Evolutionary conservation across 2,888 invertebrate species (phyloP).

Genomic region (Cerceris rybyensis): DNA sequence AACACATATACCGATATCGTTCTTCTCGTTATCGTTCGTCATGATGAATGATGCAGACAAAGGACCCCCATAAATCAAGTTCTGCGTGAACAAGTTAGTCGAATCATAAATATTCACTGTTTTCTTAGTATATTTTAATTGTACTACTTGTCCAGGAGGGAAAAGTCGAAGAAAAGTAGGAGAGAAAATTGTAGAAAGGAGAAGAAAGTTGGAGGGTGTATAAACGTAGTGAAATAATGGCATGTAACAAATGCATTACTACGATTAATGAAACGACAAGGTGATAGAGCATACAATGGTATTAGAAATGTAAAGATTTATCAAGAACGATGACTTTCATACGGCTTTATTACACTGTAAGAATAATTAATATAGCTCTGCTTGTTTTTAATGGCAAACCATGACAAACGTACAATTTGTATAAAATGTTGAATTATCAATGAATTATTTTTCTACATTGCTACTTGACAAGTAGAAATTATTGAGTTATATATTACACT

Average conservation of each 20-base stretch:
- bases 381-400: not conserved
- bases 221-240: not conserved
- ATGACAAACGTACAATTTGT: not conserved
- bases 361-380: not conserved
- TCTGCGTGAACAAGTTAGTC: conserved; percentile 44
- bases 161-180: not conserved
- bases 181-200: not conserved
- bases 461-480: not conserved
- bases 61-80: conserved; percentile 49
- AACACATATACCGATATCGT: conserved; percentile 1
- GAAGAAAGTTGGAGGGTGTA: not conserved
- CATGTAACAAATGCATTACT: conserved; percentile 23
- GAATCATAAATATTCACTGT: conserved; percentile 55
- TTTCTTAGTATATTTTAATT: conserved; percentile 46
- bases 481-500: not conserved
- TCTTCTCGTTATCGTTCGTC: conserved; percentile 43
- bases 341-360: not conserved
- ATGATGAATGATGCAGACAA: conserved; percentile 51
- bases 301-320: conserved; percentile 15
- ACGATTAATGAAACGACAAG: conserved; percentile 11
- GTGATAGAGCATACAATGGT: conserved; percentile 12
- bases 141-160: not conserved
- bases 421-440: not conserved
- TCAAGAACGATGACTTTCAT: conserved; percentile 26
- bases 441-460: not conserved